phyloP scores from a whole-genome alignment of 2,888 invertebrate genomes.

The Rotaria macrura region DNA sequence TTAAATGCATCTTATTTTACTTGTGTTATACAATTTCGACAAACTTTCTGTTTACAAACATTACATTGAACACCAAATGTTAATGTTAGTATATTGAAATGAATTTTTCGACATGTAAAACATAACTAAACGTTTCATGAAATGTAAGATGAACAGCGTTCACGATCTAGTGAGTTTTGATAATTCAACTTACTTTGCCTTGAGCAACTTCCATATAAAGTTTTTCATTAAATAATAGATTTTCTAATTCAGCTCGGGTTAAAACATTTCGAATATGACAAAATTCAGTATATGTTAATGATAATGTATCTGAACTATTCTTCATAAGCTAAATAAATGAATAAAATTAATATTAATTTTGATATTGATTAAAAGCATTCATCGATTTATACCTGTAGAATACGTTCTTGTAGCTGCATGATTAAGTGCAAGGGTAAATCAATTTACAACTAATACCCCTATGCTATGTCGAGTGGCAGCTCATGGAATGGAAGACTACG shows the following conservation, averaged over 20 bases:
- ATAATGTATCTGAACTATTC: slow-evolving; percentile 12
- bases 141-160: not conserved
- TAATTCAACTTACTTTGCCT: not conserved
- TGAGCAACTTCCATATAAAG: not conserved
- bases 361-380: not conserved
- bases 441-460: not conserved
- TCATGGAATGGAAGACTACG: not conserved
- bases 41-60: not conserved
- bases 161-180: not conserved
- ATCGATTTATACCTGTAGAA: not conserved
- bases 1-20: not conserved
- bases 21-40: not conserved
- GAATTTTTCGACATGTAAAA: slow-evolving; percentile 18
- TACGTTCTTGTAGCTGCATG: not conserved
- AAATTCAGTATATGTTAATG: slow-evolving; percentile 2
- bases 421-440: not conserved
- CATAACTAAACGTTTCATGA: not conserved
- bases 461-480: not conserved
- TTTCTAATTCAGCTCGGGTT: slow-evolving; percentile 1
- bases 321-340: not conserved
- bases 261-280: slow-evolving; percentile 9
- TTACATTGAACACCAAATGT: slow-evolving; percentile 4
- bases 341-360: not conserved
- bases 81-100: not conserved
- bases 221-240: not conserved